A percentile compares a stretch with the other conserved stretches of the same genome.
Conservation (phyloP, 2,797 vertebrate species). For the Pogonophryne albipinna region DNA sequence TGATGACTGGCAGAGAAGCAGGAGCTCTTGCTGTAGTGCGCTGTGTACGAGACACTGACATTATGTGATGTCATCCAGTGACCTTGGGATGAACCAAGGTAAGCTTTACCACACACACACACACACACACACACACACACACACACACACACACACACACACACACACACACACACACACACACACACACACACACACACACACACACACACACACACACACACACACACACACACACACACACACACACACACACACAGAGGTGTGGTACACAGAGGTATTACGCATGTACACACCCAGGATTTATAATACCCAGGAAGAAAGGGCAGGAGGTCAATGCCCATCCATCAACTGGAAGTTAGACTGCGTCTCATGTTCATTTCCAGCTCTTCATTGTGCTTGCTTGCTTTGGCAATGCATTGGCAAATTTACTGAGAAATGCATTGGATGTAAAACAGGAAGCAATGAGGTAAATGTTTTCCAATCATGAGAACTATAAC, state of each 20-base stretch:
- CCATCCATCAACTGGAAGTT: constrained; percentile 9
- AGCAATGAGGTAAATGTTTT: not conserved
- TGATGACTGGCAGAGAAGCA: constrained; percentile 46
- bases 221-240: too few relatives aligned
- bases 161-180: not conserved
- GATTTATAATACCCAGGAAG: not conserved
- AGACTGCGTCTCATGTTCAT: not conserved
- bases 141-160: too few relatives aligned
- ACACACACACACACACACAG: too few relatives aligned
- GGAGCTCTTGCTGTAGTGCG: constrained; percentile 42
- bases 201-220: too few relatives aligned
- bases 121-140: too few relatives aligned
- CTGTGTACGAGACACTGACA: constrained; percentile 36
- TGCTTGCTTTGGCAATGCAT: not conserved
- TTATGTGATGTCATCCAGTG: constrained; percentile 35
- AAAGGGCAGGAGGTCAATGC: constrained; percentile 10
- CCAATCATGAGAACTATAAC: not conserved
- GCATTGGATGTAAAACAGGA: not conserved
- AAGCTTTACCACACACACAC: constrained; percentile 1
- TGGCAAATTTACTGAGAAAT: constrained; percentile 11
- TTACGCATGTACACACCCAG: not conserved
- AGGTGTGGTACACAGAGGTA: not conserved
- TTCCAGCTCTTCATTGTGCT: not conserved
- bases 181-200: not conserved
- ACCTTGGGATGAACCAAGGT: constrained; percentile 18